Conservation (phyloP, 2,797 vertebrate species). For the Microctenopoma lineatum region DNA sequence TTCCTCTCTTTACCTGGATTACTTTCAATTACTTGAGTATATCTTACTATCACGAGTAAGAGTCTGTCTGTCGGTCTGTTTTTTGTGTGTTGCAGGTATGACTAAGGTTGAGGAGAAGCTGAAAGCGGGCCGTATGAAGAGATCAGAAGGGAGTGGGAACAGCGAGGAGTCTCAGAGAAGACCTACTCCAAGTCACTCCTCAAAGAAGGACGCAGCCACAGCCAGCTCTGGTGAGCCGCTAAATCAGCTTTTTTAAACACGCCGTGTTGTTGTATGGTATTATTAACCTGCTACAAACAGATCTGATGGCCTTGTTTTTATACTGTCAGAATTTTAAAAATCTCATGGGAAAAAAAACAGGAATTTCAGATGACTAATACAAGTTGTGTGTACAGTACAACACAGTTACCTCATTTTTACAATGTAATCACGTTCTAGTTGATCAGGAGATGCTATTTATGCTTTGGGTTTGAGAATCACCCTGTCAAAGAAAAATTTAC, state of each 20-base stretch:
- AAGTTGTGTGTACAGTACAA: no score
- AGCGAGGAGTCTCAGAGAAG: constrained; percentile 88
- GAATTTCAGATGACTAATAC: background rate
- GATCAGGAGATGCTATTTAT: background rate
- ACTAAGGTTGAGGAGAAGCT: constrained; percentile 96
- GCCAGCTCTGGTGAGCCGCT: constrained; percentile 72
- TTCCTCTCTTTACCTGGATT: constrained; percentile 35
- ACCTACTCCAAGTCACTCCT: constrained; percentile 60
- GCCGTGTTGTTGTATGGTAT: background rate
- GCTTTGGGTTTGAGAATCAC: background rate
- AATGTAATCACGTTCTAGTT: background rate
- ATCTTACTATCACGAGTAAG: constrained; percentile 13
- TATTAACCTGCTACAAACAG: background rate
- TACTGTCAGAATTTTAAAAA: background rate
- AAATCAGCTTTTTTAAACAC: background rate
- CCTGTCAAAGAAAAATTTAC: background rate
- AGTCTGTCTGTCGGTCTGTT: constrained; percentile 8
- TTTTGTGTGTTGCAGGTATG: constrained; percentile 83
- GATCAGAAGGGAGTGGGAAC: constrained; percentile 80
- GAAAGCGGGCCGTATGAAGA: constrained; percentile 89
- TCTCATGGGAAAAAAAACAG: background rate
- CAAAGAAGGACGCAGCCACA: constrained; percentile 82
- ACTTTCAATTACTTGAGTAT: constrained; percentile 11
- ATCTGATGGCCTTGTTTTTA: background rate
- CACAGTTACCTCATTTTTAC: background rate